phyloP scores from a whole-genome alignment of 2,888 invertebrate genomes.

The Caradrina kadenii region DNA sequence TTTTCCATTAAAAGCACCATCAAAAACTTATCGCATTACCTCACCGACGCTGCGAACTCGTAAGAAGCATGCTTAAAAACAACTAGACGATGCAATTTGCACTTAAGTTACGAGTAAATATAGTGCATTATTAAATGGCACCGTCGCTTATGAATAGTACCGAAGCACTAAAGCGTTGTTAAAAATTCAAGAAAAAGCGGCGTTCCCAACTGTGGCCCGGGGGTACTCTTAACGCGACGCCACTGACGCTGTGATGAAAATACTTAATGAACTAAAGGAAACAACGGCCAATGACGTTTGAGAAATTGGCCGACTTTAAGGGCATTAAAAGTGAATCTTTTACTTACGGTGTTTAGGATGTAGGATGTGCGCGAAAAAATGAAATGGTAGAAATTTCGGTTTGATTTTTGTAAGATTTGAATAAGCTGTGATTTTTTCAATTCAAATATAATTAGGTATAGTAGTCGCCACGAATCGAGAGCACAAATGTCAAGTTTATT shows the following conservation, averaged over 20 bases:
- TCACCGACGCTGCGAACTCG: constrained; percentile 25
- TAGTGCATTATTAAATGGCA: constrained; percentile 53
- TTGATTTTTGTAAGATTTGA: too few species aligned
- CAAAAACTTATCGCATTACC: constrained; percentile 49
- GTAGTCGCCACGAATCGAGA: too few species aligned
- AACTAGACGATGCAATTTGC: constrained; percentile 49
- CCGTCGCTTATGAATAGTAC: constrained; percentile 68
- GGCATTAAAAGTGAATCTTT: constrained; percentile 32
- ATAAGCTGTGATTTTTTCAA: too few species aligned
- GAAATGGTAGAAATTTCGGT: too few species aligned
- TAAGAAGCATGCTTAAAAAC: constrained; percentile 35
- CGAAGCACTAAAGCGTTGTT: constrained; percentile 75
- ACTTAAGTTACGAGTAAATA: constrained; percentile 49
- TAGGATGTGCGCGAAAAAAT: neutral
- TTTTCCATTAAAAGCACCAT: constrained; percentile 37
- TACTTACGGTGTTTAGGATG: constrained; percentile 3
- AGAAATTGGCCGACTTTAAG: constrained; percentile 48
- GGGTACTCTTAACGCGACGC: constrained; percentile 78
- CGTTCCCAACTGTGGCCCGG: constrained; percentile 78
- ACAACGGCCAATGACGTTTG: constrained; percentile 67
- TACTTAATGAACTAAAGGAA: constrained; percentile 77
- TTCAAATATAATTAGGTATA: too few species aligned
- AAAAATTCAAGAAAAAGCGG: constrained; percentile 86
- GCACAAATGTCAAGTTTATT: too few species aligned
- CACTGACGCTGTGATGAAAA: constrained; percentile 78